Evolutionary conservation across 2,113 vertebrate genomes (phyloP), one percentile per base, ranked within the genome.

Genomic region (Asarcornis scutulata): DNA sequence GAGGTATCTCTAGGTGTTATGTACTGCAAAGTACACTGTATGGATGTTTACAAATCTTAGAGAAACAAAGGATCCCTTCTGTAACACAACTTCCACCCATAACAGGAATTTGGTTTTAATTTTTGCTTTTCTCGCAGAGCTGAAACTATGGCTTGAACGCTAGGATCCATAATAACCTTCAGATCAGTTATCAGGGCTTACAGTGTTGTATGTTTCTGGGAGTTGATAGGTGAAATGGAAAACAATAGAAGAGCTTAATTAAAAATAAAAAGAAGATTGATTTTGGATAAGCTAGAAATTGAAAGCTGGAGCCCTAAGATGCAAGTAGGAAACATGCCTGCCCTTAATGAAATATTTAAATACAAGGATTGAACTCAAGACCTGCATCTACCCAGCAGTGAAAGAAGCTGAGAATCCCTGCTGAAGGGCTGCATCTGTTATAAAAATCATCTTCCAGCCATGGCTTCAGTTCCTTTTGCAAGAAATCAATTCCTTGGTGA

Each of bases 381-480:
- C 91, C 86, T 91, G 71, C 66, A 94, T 82, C 73, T 89, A 90
- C 94, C 93, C 96, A 95, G 96, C 88, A 96, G 92, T 38, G 83
- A 95, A 79, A 84, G 83, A 91, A 96, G 66, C 88, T 94, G 92
- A 79, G 90, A 92, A 96, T 95, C 90, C 88, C 92, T 85, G 91
- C 90, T 96, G 95, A 96, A 96, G 88, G 96, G 92, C 88, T 87
- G 92, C 92, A 94, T 96, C 95, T 97, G 93, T 96, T 96, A 94
- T 55, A 74, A 93, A 93, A 93, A 95, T 94, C 88, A 83, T 93
- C 83, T 96, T 94, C 91, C 90, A 95, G 95, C 67, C 92, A 96
- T 87, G 94, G 86, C 82, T 92, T 88, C 73, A 46, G 46, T 83
- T 96, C 73, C 69, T 94, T 92, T 96, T 93, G 89, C 94, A 96